Evolutionary conservation across 2,888 invertebrate species (phyloP).

Genomic region (Tenodera sinensis): DNA sequence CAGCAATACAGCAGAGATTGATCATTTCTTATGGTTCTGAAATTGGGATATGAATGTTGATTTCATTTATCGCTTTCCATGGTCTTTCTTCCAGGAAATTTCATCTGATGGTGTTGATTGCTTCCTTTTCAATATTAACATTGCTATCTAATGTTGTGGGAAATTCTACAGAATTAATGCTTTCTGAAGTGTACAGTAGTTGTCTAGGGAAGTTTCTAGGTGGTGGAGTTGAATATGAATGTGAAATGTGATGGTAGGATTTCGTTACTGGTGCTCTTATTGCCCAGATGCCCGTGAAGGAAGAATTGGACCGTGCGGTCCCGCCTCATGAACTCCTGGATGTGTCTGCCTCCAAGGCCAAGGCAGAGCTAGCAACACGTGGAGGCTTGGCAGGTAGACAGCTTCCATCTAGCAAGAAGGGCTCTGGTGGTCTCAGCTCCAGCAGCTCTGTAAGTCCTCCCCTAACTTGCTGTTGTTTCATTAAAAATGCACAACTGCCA

Average conservation of each 20-base stretch:
- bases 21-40: not conserved
- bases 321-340: conserved; percentile 85
- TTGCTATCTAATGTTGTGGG: not conserved
- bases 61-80: not conserved
- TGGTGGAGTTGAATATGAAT: not conserved
- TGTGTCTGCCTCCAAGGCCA: conserved; percentile 77
- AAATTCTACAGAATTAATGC: not conserved
- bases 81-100: not conserved
- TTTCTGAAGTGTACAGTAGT: conserved; percentile 41
- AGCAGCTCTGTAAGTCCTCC: conserved; percentile 56
- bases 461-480: not conserved
- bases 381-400: conserved; percentile 72
- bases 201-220: not conserved
- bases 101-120: not conserved
- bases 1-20: not conserved
- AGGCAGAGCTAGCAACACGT: conserved; percentile 76
- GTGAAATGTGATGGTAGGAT: not conserved
- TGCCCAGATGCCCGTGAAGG: conserved; percentile 45
- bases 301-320: conserved; percentile 82
- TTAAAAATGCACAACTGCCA: not conserved
- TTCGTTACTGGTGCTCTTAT: conserved; percentile 40
- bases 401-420: conserved; percentile 48
- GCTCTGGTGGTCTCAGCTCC: conserved; percentile 51
- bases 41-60: not conserved
- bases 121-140: not conserved